Base-by-base conservation (phyloP, 2,797 vertebrate species). In the Sibirionetta formosa region DNA sequence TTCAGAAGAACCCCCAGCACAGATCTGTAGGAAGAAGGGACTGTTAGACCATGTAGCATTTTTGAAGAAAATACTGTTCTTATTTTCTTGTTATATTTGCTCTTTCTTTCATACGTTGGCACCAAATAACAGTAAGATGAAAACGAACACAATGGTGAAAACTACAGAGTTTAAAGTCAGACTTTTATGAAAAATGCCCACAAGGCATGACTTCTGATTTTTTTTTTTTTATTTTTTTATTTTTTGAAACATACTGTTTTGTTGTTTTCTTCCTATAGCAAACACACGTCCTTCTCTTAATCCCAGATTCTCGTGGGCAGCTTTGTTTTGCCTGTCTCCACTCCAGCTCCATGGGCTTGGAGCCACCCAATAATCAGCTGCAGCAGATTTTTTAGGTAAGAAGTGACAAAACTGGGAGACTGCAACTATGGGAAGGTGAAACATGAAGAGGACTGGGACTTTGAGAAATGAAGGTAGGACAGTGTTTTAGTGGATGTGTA, bases 261-360 rank as follows among this genome's bases (percentile, higher is more conserved):
- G 5, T 15, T 19, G 57, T 38, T 20, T 27, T 20, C 38, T 42
- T 42, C 27, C 13, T 27, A 42, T 7, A 23, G 13, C 0, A 0
- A 64, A 42, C 3, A 16, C 4, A 1, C 5, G 13, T 77, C 7
- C 16, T 36, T 70, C 61, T 4, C 2, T 27, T 2, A 3, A 6
- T 12, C 15, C 33, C 13, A 20, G 3, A 9, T 8, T 51, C 29
- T 26, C 0, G 3, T 12, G 24, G 12, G 26, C 27, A 35, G 7
- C 23, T 35, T 38, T 69, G 44, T 22, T 36, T 40, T 70, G 40
- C 31, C 33, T 14, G 61, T 50, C 46, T 31, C 42, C 7, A 35
- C 54, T 18, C 4, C 2, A 4, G 44, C 31, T 42, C 29, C 15
- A 5, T 36, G 33, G 40, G 15, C 23, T 19, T 31, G 19, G 3